Evolutionary conservation across 2,113 vertebrate species (phyloP), one percentile per base, ranked within the genome.

Genomic region (Eira barbara): DNA sequence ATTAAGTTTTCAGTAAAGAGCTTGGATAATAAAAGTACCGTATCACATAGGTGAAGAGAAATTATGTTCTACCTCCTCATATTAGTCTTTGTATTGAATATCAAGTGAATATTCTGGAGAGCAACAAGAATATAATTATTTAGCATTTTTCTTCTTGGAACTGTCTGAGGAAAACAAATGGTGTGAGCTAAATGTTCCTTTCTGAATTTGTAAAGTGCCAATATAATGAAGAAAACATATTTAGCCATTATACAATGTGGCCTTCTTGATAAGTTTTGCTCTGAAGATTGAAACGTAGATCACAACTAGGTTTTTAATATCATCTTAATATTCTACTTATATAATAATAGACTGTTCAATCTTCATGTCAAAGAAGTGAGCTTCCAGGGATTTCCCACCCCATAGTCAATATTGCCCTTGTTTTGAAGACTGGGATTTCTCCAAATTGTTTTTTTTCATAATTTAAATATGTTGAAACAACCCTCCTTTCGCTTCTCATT

Each of bases 1-100:
- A 97, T 97, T 98, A 95, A 98, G 98, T 98, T 98, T 98, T 98
- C 97, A 98, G 91, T 98, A 98, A 98, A 98, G 97, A 87, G n/a
- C 81, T 59, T 98, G 87, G 97, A 81, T 97, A 98, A 98, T 98
- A 98, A 98, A 98, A 97, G 96, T 98, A 98, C 79, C 93, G 47
- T 89, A 97, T 97, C 89, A 97, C 90, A 95, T 97, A 98, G 96
- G 86, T 97, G 94, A 98, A 98, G 49, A 98, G 86, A 99, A 98
- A 98, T 98, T 98, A 97, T 98, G 98, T 98, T 93, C 81, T 65
- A 98, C 79, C 94, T 97, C 95, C 73, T 97, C 97, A 45, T 98
- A 98, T 98, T 98, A 98, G 97, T 98, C 97, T 98, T 98, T 95
- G 97, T 98, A 97, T 95, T 98, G 78, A 98, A 95, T 61, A 90